Conservation (phyloP, 2,113 vertebrate genomes). For the Ictalurus punctatus region DNA sequence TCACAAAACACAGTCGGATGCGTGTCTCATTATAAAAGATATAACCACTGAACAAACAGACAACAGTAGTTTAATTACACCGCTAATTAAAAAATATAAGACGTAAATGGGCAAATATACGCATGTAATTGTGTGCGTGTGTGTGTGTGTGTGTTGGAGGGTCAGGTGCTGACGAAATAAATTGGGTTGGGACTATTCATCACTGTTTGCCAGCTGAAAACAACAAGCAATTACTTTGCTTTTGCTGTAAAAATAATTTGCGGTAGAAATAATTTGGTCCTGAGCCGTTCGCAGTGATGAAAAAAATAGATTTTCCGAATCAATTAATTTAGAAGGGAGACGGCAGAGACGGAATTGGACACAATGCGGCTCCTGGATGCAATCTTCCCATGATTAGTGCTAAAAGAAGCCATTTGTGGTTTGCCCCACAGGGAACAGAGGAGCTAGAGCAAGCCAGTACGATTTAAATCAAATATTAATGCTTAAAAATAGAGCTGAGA, state of each 20-base stretch:
- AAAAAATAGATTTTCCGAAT: constrained; percentile 60
- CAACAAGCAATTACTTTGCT: constrained; percentile 51
- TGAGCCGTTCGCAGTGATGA: constrained; percentile 32
- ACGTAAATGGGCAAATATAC: constrained; percentile 24
- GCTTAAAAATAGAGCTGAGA: not conserved
- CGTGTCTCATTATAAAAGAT: not conserved
- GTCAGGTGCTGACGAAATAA: constrained; percentile 5
- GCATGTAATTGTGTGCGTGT: not conserved
- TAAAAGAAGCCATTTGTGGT: constrained; percentile 36
- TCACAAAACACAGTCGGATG: not conserved
- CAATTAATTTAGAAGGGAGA: constrained; percentile 60
- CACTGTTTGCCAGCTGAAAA: constrained; percentile 56
- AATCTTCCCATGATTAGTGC: constrained; percentile 28
- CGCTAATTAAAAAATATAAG: constrained; percentile 57
- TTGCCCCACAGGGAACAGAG: not conserved
- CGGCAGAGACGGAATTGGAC: constrained; percentile 33
- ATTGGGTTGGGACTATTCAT: constrained; percentile 32
- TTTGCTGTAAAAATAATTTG: constrained; percentile 50
- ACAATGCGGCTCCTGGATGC: constrained; percentile 13
- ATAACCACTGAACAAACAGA: not conserved
- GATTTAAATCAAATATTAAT: constrained; percentile 7
- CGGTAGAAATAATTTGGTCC: constrained; percentile 36
- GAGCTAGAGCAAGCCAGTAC: not conserved
- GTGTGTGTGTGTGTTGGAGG: not conserved
- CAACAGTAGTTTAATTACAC: not conserved